A percentile compares a stretch with the other conserved stretches of the same genome.
phyloP scores from a whole-genome alignment of 2,888 invertebrate genomes.

The Micropterix aruncella region DNA sequence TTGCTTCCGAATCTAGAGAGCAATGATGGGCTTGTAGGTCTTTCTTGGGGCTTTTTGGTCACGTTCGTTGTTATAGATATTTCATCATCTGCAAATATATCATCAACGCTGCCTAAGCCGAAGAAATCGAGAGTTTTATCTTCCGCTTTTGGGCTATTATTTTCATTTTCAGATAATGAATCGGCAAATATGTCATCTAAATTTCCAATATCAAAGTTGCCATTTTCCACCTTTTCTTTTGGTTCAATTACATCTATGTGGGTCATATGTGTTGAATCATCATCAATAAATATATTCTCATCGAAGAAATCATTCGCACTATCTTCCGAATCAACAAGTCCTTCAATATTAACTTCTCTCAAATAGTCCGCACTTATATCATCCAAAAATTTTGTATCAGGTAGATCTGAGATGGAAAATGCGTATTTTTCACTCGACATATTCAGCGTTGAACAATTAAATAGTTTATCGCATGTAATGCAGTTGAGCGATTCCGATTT shows the following conservation, averaged over 20 bases:
- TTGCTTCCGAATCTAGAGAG: not conserved
- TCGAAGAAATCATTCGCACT: not conserved
- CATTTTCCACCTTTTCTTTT: conserved; percentile 5
- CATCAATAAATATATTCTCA: not conserved
- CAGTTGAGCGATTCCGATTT: conserved; percentile 20
- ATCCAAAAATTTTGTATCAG: not conserved
- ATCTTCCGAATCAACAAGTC: not conserved
- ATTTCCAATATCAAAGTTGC: conserved; percentile 30
- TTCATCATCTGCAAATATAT: conserved; percentile 25
- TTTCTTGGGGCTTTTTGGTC: conserved; percentile 14
- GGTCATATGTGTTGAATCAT: not conserved
- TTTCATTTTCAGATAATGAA: conserved; percentile 16
- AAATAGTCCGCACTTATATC: not conserved
- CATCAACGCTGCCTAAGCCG: conserved; percentile 19
- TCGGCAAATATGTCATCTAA: conserved; percentile 27
- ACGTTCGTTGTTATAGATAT: conserved; percentile 8
- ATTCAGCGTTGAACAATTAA: conserved; percentile 24
- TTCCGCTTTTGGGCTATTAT: conserved; percentile 10
- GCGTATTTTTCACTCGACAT: too few species aligned
- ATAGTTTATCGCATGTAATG: conserved; percentile 28
- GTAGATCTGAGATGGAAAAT: too few species aligned
- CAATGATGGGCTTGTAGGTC: conserved; percentile 11
- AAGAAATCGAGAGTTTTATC: conserved; percentile 7
- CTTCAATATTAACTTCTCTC: not conserved
- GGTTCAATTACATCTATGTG: too few species aligned